Evolutionary conservation across 2,797 vertebrate genomes (phyloP), one percentile per base, ranked within the genome.

Genomic region (Adrianichthys oophorus): DNA sequence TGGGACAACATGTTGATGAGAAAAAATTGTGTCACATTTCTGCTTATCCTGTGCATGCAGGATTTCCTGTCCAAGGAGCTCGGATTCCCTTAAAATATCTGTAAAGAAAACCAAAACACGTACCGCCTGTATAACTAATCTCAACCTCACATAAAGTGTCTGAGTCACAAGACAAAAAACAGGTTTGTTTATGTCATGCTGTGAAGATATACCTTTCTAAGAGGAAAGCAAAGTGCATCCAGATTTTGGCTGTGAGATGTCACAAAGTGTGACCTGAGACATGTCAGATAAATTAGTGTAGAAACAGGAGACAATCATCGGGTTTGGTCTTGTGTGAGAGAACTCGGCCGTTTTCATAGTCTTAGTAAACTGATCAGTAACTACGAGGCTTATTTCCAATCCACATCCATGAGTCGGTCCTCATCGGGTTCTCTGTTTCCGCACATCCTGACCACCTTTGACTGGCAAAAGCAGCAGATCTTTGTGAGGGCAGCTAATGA

Each of bases 391-490:
- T 68, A 15, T 14, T 24, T 40, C 41, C 19, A 14, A 53, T 47
- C 41, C 41, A 4, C 26, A 41, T 52, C 59, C 62, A 8, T 41
- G 17, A 16, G 24, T 68, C 45, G 26, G 48, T 21, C 14, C 47
- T 58, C 52, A 21, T 17, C 62, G 17, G 1, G 7, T 66, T 65
- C 65, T 65, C 32, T 56, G 41, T 55, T 44, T 57, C 41, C 70
- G 63, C 64, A 72, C 66, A 55, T 70, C 45, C 2, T 53, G 17
- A 41, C 50, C n/a, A 52, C 70, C 79, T 73, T 61, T 61, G 73
- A 37, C 45, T 46, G 48, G 47, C 60, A 71, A 87, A 86, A 83
- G 83, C 82, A 81, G 81, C 62, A 70, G 56, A 59, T 72, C 81
- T 17, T n/a, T 57, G 53, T 68, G 72, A 78, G 58, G 42, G 8